Evolutionary conservation across 2,888 invertebrate genomes (phyloP).

Genomic region (Rhagium mordax): DNA sequence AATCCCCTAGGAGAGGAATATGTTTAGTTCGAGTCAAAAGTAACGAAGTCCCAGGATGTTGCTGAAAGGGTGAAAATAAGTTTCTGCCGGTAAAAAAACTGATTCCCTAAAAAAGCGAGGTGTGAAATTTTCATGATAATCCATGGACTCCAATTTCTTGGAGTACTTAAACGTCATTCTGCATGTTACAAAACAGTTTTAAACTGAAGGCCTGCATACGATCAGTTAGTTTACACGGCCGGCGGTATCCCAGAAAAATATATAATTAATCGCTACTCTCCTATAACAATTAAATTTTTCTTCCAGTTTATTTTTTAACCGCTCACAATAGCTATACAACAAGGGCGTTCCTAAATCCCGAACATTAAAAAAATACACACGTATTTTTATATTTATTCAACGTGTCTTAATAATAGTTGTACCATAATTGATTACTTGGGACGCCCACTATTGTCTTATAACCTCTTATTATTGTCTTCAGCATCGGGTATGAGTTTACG

Average conservation of each 20-base stretch:
- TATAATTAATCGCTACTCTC: conserved; percentile 1
- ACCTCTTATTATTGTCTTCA: conserved; percentile 69
- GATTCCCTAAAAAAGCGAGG: too few species aligned
- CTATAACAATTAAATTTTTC: conserved; percentile 9
- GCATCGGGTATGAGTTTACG: conserved; percentile 37
- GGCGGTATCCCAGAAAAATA: not conserved
- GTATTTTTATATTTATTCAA: conserved; percentile 36
- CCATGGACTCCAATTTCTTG: too few species aligned
- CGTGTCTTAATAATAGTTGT: conserved; percentile 66
- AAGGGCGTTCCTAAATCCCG: conserved; percentile 4
- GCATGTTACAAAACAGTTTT: too few species aligned
- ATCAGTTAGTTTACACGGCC: not conserved
- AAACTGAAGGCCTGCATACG: not conserved
- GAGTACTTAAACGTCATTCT: too few species aligned
- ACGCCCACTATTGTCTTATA: conserved; percentile 70
- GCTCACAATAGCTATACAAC: conserved; percentile 14
- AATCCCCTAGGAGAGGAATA: too few species aligned
- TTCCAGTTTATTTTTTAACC: conserved; percentile 4
- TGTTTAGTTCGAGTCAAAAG: too few species aligned
- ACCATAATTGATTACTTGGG: conserved; percentile 68
- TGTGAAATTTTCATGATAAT: too few species aligned
- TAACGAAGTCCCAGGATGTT: too few species aligned
- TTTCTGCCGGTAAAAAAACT: too few species aligned
- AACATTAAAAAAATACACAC: not conserved
- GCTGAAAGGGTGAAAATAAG: too few species aligned